Conservation (phyloP, 2,888 invertebrate genomes). For the Druceiella hillmani region DNA sequence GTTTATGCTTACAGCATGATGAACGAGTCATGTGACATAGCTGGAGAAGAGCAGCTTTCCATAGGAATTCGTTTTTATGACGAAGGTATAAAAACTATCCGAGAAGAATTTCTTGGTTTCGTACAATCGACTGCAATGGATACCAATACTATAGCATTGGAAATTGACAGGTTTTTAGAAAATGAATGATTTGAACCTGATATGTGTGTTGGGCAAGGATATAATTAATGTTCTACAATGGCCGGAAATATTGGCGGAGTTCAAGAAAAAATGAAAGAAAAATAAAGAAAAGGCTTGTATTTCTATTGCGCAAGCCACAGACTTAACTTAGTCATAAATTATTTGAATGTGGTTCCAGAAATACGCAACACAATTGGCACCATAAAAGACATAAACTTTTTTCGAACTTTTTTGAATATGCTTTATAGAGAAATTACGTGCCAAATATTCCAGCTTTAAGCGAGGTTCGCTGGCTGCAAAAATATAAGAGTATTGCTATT, state of each 20-base stretch:
- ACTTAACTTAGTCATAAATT: slow-evolving; percentile 24
- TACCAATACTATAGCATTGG: slow-evolving; percentile 14
- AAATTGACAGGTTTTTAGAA: slow-evolving; percentile 15
- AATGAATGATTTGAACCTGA: slow-evolving; percentile 12
- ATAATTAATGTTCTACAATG: slow-evolving; percentile 25
- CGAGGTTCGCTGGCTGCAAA: slow-evolving; percentile 17
- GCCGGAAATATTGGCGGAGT: slow-evolving; percentile 21
- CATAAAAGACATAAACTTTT: slow-evolving; percentile 24
- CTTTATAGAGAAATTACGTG: slow-evolving; percentile 17
- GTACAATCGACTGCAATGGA: slow-evolving; percentile 12
- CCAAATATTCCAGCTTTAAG: slow-evolving; percentile 14
- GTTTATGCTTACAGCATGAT: slow-evolving; percentile 21
- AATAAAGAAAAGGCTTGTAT: slow-evolving; percentile 14
- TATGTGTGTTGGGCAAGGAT: slow-evolving; percentile 22
- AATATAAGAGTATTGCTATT: slow-evolving; percentile 19
- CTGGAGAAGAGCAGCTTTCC: slow-evolving; percentile 27
- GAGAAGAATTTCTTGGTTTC: too few species aligned
- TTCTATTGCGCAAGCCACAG: slow-evolving; percentile 23
- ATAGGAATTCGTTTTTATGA: slow-evolving; percentile 24
- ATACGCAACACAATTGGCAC: slow-evolving; percentile 23
- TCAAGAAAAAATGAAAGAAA: slow-evolving; percentile 17
- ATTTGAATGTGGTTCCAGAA: slow-evolving; percentile 22
- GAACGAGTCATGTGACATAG: slow-evolving; percentile 27
- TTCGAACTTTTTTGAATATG: slow-evolving; percentile 22
- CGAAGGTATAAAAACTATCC: slow-evolving; percentile 10